These are phyloP conservation scores for Tetragonisca angustula DNA, from an alignment of 2,888 invertebrate species.

Conservation along the genomic window DNA sequence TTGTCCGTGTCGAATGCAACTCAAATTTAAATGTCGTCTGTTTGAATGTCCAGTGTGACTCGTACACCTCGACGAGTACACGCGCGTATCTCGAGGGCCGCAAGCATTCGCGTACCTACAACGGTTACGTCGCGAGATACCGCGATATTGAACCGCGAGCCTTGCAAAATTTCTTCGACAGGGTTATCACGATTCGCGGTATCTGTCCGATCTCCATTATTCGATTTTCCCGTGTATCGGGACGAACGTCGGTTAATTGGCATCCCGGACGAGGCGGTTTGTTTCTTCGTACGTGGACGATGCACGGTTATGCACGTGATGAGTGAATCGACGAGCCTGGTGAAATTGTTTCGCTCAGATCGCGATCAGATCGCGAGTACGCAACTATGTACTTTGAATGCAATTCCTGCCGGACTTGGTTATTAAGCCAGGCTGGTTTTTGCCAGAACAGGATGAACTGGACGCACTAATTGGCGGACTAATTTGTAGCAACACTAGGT, in stretches of 20 bases:
- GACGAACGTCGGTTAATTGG: conserved; percentile 22
- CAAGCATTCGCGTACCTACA: neutral
- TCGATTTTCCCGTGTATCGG: conserved; percentile 36
- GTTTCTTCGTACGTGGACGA: conserved; percentile 1
- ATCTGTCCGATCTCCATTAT: conserved; percentile 16
- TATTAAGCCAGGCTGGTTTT: neutral
- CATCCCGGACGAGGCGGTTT: conserved; percentile 9
- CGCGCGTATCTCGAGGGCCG: neutral
- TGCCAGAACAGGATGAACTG: neutral
- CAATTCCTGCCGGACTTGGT: neutral
- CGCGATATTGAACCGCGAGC: conserved; percentile 21
- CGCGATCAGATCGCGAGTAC: conserved; percentile 2
- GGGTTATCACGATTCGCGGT: conserved; percentile 25
- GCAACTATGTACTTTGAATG: neutral
- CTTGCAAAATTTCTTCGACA: conserved; percentile 32
- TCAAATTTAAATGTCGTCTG: neutral
- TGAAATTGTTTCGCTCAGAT: neutral
- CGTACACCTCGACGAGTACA: neutral
- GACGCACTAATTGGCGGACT: neutral
- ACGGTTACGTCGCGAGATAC: conserved; percentile 29
- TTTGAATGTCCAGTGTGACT: neutral
- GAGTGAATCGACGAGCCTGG: neutral
- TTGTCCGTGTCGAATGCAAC: neutral
- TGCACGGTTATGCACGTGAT: conserved; percentile 2
- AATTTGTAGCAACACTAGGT: neutral